Percentiles rank a stretch among this genome's conserved stretches.
phyloP scores from a whole-genome alignment of 2,888 invertebrate genomes.

The Scotopteryx bipunctaria region DNA sequence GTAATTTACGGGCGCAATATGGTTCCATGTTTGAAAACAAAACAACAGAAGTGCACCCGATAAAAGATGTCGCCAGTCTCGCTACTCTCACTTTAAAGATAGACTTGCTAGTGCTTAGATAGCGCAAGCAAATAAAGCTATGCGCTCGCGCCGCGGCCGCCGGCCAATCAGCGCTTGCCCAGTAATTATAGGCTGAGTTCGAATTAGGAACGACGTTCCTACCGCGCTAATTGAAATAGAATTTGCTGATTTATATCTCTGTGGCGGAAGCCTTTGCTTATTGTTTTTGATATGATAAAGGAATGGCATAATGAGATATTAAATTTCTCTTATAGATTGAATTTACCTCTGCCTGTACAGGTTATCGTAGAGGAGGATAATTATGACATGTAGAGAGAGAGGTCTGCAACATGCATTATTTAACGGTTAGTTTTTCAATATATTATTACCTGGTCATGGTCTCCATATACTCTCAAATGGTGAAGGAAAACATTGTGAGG shows the following conservation, averaged over 20 bases:
- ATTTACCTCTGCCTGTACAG: not conserved
- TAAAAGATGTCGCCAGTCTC: conserved; percentile 77
- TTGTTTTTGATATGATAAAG: conserved; percentile 53
- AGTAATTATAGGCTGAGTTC: conserved; percentile 77
- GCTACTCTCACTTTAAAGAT: conserved; percentile 70
- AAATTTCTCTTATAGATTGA: conserved; percentile 7
- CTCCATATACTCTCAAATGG: no score
- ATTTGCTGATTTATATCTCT: conserved; percentile 68
- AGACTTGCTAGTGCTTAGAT: conserved; percentile 64
- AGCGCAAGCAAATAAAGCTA: conserved; percentile 57
- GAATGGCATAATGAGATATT: conserved; percentile 44
- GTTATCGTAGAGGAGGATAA: not conserved
- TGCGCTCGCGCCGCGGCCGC: conserved; percentile 53
- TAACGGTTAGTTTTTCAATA: no score
- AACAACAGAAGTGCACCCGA: conserved; percentile 71
- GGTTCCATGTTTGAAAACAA: conserved; percentile 71
- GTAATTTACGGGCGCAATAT: conserved; percentile 80
- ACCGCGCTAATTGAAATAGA: conserved; percentile 74
- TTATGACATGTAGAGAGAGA: no score
- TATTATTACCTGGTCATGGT: no score
- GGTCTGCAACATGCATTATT: no score
- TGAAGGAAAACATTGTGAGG: no score
- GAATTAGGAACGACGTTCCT: conserved; percentile 74
- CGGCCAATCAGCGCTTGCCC: conserved; percentile 65
- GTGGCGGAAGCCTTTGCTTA: conserved; percentile 59